Evolutionary conservation across 2,113 vertebrate genomes (phyloP).

Genomic region (Varanus salvator): DNA sequence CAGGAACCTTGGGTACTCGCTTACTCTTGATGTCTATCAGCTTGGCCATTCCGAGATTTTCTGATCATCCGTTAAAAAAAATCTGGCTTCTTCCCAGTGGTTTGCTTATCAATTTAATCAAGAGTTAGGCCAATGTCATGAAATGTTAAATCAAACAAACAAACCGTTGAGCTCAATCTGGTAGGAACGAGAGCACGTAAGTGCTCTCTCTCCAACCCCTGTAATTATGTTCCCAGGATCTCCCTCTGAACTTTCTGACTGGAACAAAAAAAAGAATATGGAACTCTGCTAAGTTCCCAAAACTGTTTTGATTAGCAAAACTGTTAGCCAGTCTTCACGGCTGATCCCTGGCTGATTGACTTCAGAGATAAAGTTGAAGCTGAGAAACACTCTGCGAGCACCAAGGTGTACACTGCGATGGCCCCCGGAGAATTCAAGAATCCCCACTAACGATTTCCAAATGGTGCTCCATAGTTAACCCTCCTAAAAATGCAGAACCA

Average conservation of each 20-base stretch:
- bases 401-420: conserved; percentile 59
- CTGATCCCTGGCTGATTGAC: conserved; percentile 73
- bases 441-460: conserved; percentile 79
- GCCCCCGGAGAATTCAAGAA: conserved; percentile 65
- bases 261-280: conserved; percentile 50
- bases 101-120: conserved; percentile 68
- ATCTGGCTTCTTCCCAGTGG: conserved; percentile 54
- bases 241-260: conserved; percentile 16
- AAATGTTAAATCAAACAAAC: conserved; percentile 68
- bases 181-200: conserved; percentile 35
- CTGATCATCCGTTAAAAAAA: conserved; percentile 59
- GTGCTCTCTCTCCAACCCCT: background rate
- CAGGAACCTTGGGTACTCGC: background rate
- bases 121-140: conserved; percentile 70
- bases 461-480: conserved; percentile 75
- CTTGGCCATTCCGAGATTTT: conserved; percentile 55
- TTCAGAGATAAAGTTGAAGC: conserved; percentile 73
- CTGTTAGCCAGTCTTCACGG: conserved; percentile 64
- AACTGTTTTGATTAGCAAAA: conserved; percentile 76
- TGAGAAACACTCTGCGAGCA: conserved; percentile 66
- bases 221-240: conserved; percentile 12
- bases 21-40: conserved; percentile 31
- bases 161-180: conserved; percentile 60
- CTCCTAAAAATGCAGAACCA: conserved; percentile 68
- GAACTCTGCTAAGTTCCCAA: conserved; percentile 65